phyloP scores from a whole-genome alignment of 1,140 invertebrate species.

The Macrobrachium rosenbergii region DNA sequence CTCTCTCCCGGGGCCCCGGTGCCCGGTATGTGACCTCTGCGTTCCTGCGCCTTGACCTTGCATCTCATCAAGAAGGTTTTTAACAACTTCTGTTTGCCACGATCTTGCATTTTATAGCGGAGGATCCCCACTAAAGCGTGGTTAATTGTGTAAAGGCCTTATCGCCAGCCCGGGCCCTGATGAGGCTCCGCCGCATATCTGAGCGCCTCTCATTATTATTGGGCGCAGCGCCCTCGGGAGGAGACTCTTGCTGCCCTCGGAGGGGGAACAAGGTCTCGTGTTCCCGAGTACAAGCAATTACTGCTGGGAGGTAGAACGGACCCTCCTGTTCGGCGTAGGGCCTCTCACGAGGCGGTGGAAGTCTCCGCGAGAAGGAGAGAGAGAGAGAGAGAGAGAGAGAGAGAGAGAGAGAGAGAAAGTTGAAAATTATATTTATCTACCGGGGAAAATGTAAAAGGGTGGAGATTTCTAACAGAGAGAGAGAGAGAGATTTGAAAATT shows the following conservation, averaged over 20 bases:
- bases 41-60: neutral
- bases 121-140: neutral
- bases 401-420: slow-evolving; percentile 7
- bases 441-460: neutral
- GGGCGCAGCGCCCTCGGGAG: too few species aligned
- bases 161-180: neutral
- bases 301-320: neutral
- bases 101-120: neutral
- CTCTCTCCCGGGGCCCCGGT: too few species aligned
- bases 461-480: too few species aligned
- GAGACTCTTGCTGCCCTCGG: too few species aligned
- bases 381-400: slow-evolving; percentile 15
- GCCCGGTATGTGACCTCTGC: too few species aligned
- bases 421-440: neutral
- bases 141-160: neutral
- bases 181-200: too few species aligned
- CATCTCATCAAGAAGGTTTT: slow-evolving; percentile 16
- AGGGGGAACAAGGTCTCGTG: too few species aligned
- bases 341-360: neutral
- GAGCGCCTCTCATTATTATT: too few species aligned
- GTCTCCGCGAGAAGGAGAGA: slow-evolving; percentile 1
- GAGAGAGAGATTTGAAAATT: neutral
- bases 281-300: neutral
- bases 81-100: slow-evolving; percentile 27
- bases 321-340: neutral